Base-by-base conservation (phyloP, 30 jellyfish, hydroid and myxozoan species). In the Hydractinia symbiolongicarpus region DNA sequence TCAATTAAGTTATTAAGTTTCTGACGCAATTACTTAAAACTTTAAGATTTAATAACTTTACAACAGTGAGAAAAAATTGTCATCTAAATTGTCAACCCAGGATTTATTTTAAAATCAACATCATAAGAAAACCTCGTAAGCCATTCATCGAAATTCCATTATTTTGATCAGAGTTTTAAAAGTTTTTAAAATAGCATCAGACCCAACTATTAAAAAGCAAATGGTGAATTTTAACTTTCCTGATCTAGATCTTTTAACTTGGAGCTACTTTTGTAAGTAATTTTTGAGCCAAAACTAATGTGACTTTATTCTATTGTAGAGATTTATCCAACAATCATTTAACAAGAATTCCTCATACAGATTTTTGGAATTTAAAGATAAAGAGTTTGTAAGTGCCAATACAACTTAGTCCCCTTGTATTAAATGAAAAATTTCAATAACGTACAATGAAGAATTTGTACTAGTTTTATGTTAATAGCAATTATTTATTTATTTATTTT, bases 261-360 rank as follows among this genome's bases (percentile, higher is more conserved):
- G 4, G 40, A 72, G 10, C 0, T 5, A 0, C 51, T 9, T 30
- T 68, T 10, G 21, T 17, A 8, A 72, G 16, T 72, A 7, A 5
- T 10, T 8, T 21, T 72, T 52, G 1, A 72, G 1, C n/a, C 17
- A 2, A 14, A 60, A 13, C 70, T 13, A 2, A 60, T 60, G 10
- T 7, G 11, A 0, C 9, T 75, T 44, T 14, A 6, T 15, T 66
- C 54, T 14, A 7, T 6, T 61, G 5, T 61, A 79, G 87, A 44
- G 66, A 61, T 66, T 16, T 79, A 67, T 53, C 20, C 16, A 5
- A 16, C 44, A 79, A 79, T 56, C 73, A 66, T 30, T 30, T 79
- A 49, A 60, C 87, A 9, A 62, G 49, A 79, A 62, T 79, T 79
- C 87, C 87, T 9, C 16, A 9, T n/a, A 79, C 87, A 66, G 87